Base-by-base conservation (phyloP, 1,140 invertebrate species). In the Philopotamus ludificatus region DNA sequence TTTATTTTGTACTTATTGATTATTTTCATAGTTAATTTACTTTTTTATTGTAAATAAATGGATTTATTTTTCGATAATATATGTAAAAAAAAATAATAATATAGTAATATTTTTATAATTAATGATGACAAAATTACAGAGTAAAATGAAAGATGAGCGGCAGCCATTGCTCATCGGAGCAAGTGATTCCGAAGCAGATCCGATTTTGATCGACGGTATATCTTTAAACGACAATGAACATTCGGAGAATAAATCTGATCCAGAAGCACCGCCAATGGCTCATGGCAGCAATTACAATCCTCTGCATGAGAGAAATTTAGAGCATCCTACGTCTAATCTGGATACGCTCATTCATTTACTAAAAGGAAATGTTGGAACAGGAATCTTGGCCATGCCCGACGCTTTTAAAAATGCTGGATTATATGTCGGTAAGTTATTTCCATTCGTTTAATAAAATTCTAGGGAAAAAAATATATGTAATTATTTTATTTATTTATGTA, bases 301-400 rank as follows among this genome's bases (percentile, higher is more conserved):
- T 39, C 74, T 86, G 3, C 74, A 83, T 3, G 84, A 89, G 71
- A 76, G 89, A 70, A 82, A 84, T 51, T 72, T 90, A 65, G 87
- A 89, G 72, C 84, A 89, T 76, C 88, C 89, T 1, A 90, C 88
- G 8, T 89, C 88, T n/a, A 92, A 91, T 77, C 83, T 88, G 50
- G 89, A 92, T 71, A 91, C 90, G 0, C 81, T 91, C 74, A 86
- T 92, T 51, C 89, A 92, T 80, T 77, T 92, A 62, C 76, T 92
- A 8, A 92, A 92, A 79, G 89, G 89, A 18, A 92, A 92, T 73
- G 89, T 93, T 71, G 91, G 91, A 10, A 93, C 91, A 8, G 92
- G 92, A 1, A 90, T 92, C 65, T 74, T 92, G 67, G 89, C 89
- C 49, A 93, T 94, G 90, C 91, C 92, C 42, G 86, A 92, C 79